These are phyloP conservation scores for Tetragonisca angustula DNA, from an alignment of 2,888 invertebrate species.

Conservation along the genomic window DNA sequence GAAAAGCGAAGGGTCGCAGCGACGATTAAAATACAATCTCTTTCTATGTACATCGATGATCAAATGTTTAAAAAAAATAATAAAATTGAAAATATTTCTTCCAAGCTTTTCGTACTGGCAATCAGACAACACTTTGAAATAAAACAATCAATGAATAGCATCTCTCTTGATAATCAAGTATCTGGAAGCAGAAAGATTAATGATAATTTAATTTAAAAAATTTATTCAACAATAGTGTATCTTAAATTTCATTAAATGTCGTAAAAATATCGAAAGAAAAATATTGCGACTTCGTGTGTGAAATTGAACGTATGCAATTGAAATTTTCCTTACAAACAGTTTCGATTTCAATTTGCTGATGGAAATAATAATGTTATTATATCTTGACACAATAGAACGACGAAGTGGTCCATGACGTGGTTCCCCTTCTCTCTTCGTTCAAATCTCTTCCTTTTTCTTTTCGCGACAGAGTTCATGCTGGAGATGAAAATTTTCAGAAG, in stretches of 20 bases:
- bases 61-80: not conserved
- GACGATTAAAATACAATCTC: not conserved
- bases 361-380: not conserved
- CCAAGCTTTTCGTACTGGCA: no score
- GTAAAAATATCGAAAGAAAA: not conserved
- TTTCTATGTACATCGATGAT: not conserved
- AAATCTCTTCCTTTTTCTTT: slow-evolving; percentile 10
- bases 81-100: no score
- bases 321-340: not conserved
- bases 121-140: no score
- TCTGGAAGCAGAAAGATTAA: not conserved
- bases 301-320: not conserved
- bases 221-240: no score
- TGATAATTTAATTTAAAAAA: not conserved
- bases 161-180: no score
- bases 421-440: not conserved
- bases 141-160: no score
- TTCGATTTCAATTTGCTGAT: not conserved
- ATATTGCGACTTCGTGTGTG: no score
- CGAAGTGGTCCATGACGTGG: not conserved
- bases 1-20: not conserved
- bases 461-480: slow-evolving; percentile 30
- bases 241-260: not conserved
- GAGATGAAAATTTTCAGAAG: slow-evolving; percentile 26
- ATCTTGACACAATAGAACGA: not conserved